Conservation (phyloP, 2,888 invertebrate species). For the Drosophila anomelani region DNA sequence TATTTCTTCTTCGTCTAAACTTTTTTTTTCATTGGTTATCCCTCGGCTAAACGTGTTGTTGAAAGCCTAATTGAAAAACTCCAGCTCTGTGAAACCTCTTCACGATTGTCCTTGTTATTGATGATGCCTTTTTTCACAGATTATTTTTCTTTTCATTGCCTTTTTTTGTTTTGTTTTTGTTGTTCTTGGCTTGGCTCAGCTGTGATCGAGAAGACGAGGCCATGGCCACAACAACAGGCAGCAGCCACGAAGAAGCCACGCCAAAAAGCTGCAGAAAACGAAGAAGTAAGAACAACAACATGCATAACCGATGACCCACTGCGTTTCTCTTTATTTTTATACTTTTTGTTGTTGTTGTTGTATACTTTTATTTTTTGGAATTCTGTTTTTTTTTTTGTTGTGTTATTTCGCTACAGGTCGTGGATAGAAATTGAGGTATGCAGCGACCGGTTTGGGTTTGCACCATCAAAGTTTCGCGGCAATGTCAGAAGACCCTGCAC, state of each 20-base stretch:
- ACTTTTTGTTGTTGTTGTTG: constrained; percentile 21
- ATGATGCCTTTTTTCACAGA: constrained; percentile 42
- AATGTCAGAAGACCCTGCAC: constrained; percentile 56
- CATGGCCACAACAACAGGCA: constrained; percentile 42
- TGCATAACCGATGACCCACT: constrained; percentile 82
- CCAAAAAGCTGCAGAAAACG: constrained; percentile 26
- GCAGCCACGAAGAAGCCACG: constrained; percentile 20
- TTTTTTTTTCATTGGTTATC: background rate
- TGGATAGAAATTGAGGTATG: constrained; percentile 80
- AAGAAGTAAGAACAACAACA: constrained; percentile 60
- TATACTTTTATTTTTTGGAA: constrained; percentile 27
- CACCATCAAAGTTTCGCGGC: constrained; percentile 64
- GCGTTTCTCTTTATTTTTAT: constrained; percentile 69
- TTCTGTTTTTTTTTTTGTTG: constrained; percentile 29
- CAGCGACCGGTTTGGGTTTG: constrained; percentile 77
- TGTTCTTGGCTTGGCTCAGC: constrained; percentile 42
- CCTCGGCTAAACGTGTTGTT: constrained; percentile 14
- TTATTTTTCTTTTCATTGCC: constrained; percentile 14
- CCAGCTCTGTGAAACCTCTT: constrained; percentile 38
- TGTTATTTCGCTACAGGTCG: constrained; percentile 71
- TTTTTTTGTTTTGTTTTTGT: constrained; percentile 1
- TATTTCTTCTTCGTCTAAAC: background rate
- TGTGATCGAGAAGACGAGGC: constrained; percentile 41
- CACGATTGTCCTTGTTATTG: constrained; percentile 56
- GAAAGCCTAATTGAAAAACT: constrained; percentile 35